Evolutionary conservation across 2,888 invertebrate genomes (phyloP).

Genomic region (Melanostoma mellinum): DNA sequence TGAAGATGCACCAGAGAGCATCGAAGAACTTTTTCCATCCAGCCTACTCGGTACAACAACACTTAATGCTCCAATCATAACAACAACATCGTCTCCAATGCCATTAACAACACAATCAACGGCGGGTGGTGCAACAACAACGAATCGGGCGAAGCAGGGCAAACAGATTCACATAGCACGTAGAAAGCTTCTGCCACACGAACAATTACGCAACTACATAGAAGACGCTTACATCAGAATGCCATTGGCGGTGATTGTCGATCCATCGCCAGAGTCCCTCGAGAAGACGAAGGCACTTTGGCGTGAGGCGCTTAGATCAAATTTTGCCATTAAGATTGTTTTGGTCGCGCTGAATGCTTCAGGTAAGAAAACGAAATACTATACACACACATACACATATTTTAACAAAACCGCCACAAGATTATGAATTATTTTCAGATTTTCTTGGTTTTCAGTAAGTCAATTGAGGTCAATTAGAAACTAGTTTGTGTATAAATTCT

Average conservation of each 20-base stretch:
- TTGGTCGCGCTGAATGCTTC: slow-evolving; percentile 81
- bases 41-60: slow-evolving; percentile 64
- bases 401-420: not conserved
- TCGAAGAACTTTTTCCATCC: slow-evolving; percentile 61
- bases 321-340: slow-evolving; percentile 81
- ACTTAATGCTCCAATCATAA: slow-evolving; percentile 35
- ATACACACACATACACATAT: not conserved
- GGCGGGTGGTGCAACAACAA: slow-evolving; percentile 68
- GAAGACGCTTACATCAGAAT: slow-evolving; percentile 81
- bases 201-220: slow-evolving; percentile 81
- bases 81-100: slow-evolving; percentile 52
- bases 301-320: slow-evolving; percentile 80
- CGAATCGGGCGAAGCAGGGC: slow-evolving; percentile 76
- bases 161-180: slow-evolving; percentile 78
- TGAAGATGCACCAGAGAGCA: slow-evolving; percentile 75
- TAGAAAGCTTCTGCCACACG: slow-evolving; percentile 79
- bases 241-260: slow-evolving; percentile 81
- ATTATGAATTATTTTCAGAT: slow-evolving; percentile 41
- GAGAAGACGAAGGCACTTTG: slow-evolving; percentile 80
- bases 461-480: slow-evolving; percentile 68
- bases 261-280: slow-evolving; percentile 79
- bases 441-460: slow-evolving; percentile 51
- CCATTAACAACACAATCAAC: slow-evolving; percentile 60
- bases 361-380: slow-evolving; percentile 76
- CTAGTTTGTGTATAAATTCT: slow-evolving; percentile 52